Evolutionary conservation across 2,888 invertebrate species (phyloP), one percentile per base, ranked within the genome.

Genomic region (Cynaeus angustus): DNA sequence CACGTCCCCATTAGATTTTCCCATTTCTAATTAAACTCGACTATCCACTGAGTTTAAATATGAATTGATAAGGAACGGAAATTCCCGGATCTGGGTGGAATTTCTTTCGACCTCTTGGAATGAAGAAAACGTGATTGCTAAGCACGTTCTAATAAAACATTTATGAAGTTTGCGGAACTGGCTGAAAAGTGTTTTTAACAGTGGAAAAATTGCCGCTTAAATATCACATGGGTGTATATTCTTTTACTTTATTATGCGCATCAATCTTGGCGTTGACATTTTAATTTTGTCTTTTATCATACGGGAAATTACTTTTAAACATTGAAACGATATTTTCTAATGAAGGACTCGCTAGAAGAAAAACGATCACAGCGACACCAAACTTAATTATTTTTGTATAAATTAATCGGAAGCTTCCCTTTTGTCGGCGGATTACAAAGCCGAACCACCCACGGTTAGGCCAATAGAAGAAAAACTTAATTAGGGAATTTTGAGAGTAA

Each of bases 281-380:
- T 59, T 59, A 59, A 59, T 59, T 59, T 59, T 59, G 59, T 45
- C 26, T 12, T 59, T 59, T 59, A 59, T 59, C 59, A 46, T 59
- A 59, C 26, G 46, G 59, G 59, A 59, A 59, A 59, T 59, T 59
- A 59, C 45, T 59, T 59, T 59, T 45, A 59, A 59, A 59, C 59
- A 59, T 46, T 46, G 45, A 46, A 59, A 59, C 46, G 30, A 59
- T 59, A 59, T 46, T 59, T 58, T 59, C 45, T 59, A 45, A 59
- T 46, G 59, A 59, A 59, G 21, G 13, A 58, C 10, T 10, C 37
- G 53, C 10, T 28, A 52, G 30, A 53, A 53, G 45, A 58, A 55
- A 55, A 55, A 55, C 41, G 55, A 55, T 55, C 55, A 4, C 55
- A 8, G 14, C 38, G 55, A 55, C 55, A 55, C 55, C 56, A 26